A percentile compares a stretch with the other conserved stretches of the same genome.
Conservation (phyloP, 2,888 invertebrate species). For the Eucera pruinosa region DNA sequence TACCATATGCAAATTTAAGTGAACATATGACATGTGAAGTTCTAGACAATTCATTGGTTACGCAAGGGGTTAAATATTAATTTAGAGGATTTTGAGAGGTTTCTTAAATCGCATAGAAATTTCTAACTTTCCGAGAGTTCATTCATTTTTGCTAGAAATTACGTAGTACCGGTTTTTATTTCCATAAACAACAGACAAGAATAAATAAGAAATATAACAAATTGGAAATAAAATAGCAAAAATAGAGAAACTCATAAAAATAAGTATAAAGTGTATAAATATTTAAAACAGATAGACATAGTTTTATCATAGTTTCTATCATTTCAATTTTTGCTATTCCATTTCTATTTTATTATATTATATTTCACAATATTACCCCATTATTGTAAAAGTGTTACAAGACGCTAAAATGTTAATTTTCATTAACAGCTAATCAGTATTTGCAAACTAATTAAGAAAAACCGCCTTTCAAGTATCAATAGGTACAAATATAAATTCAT, state of each 20-base stretch:
- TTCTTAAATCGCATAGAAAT: not conserved
- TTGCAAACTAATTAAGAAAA: not conserved
- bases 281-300: too few relatives aligned
- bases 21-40: not conserved
- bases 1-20: not conserved
- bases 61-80: constrained; percentile 1
- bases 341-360: too few relatives aligned
- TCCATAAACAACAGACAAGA: too few relatives aligned
- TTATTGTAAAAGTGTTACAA: not conserved
- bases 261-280: too few relatives aligned
- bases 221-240: too few relatives aligned
- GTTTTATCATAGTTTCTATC: too few relatives aligned
- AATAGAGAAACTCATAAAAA: too few relatives aligned
- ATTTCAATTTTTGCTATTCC: too few relatives aligned
- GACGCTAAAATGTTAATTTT: not conserved
- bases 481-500: too few relatives aligned
- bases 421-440: not conserved
- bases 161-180: not conserved
- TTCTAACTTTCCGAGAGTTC: not conserved
- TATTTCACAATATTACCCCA: too few relatives aligned
- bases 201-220: too few relatives aligned
- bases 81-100: too few relatives aligned
- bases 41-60: not conserved
- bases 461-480: not conserved
- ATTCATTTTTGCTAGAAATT: not conserved